Conservation (phyloP, 2,113 vertebrate species). For the Hippocampus zosterae region DNA sequence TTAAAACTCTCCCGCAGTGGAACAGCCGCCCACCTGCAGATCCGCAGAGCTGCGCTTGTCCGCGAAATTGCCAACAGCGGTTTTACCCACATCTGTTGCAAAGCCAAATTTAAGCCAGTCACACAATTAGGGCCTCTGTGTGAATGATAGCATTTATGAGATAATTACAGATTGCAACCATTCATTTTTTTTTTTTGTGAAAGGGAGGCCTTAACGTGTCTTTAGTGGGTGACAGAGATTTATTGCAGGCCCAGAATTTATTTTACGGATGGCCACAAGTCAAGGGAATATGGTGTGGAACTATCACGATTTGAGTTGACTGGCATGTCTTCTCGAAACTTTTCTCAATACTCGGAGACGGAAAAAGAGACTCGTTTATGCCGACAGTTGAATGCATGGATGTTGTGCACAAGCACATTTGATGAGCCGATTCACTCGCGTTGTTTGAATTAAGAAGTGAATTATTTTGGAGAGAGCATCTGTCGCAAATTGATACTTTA, state of each 20-base stretch:
- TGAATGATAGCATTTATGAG: background rate
- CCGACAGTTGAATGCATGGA: background rate
- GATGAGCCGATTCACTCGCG: background rate
- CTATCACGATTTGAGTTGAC: background rate
- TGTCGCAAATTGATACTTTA: conserved; percentile 16
- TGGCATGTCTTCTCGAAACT: background rate
- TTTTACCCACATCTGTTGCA: background rate
- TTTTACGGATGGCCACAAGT: background rate
- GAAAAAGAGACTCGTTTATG: background rate
- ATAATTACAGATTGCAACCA: background rate
- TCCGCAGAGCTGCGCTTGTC: background rate
- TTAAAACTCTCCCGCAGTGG: background rate
- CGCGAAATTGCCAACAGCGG: background rate
- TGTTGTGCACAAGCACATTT: conserved; percentile 1
- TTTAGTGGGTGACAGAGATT: background rate
- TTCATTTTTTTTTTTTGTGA: background rate
- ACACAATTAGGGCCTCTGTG: background rate
- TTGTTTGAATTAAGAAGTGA: conserved; percentile 4
- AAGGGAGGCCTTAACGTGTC: background rate
- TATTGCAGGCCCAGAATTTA: background rate
- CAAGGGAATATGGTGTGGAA: background rate
- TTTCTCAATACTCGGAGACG: background rate
- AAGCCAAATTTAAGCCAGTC: too few relatives aligned
- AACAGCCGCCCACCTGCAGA: background rate
- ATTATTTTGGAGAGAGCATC: conserved; percentile 9